These are phyloP conservation scores for Synanthedon tipuliformis DNA, from an alignment of 2,888 invertebrate genomes.

Conservation along the genomic window DNA sequence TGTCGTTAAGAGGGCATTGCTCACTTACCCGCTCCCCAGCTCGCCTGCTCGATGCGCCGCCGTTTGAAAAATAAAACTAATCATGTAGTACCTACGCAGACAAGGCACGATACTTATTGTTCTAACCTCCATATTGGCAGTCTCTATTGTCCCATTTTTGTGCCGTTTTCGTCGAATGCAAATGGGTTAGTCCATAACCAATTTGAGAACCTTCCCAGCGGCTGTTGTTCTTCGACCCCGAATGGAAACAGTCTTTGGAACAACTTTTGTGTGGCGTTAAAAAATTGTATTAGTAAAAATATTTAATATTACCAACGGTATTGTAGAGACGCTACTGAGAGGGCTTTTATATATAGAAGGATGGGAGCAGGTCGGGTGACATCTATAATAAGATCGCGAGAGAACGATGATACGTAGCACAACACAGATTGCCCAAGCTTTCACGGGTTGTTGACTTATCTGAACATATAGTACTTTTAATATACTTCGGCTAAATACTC, in stretches of 20 bases:
- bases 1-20: constrained; percentile 67
- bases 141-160: constrained; percentile 46
- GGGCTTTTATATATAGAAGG: constrained; percentile 62
- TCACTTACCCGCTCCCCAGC: constrained; percentile 52
- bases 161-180: constrained; percentile 48
- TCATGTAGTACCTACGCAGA: constrained; percentile 25
- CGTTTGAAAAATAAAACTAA: constrained; percentile 36
- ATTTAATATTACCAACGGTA: not conserved
- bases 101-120: constrained; percentile 41
- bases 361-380: constrained; percentile 67
- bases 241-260: no score
- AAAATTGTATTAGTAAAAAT: no score
- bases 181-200: constrained; percentile 18
- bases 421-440: constrained; percentile 51
- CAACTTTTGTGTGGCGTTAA: no score
- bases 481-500: no score
- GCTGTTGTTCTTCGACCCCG: no score
- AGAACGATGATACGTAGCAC: constrained; percentile 55
- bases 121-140: constrained; percentile 50
- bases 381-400: constrained; percentile 68
- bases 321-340: not conserved
- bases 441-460: constrained; percentile 59
- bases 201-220: no score
- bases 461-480: constrained; percentile 1
- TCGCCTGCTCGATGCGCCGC: constrained; percentile 35